Conservation (phyloP, 1,140 invertebrate genomes). For the Aricia agestis region DNA sequence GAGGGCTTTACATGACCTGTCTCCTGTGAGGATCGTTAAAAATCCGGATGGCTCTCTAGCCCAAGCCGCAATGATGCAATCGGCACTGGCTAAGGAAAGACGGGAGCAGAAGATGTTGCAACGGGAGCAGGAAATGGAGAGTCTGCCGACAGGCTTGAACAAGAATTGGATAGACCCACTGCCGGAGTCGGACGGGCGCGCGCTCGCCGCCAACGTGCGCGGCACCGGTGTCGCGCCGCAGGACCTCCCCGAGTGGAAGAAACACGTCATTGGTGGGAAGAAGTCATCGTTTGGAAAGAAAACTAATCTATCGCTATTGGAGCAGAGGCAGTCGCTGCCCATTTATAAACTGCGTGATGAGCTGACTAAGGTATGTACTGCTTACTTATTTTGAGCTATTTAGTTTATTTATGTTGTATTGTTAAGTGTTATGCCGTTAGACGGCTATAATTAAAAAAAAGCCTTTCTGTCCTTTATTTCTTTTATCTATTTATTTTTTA, state of each 20-base stretch:
- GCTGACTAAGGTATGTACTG: constrained; percentile 85
- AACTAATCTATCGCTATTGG: constrained; percentile 95
- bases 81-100: constrained; percentile 96
- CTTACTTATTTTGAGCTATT: too few relatives aligned
- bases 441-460: too few relatives aligned
- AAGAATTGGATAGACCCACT: constrained; percentile 98
- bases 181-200: constrained; percentile 85
- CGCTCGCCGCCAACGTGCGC: constrained; percentile 86
- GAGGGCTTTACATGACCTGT: constrained; percentile 92
- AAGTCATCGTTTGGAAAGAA: constrained; percentile 99
- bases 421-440: too few relatives aligned
- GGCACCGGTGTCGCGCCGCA: constrained; percentile 88
- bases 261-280: constrained; percentile 97
- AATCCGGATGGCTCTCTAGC: constrained; percentile 97
- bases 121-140: constrained; percentile 93
- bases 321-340: constrained; percentile 96
- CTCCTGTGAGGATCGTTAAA: constrained; percentile 98
- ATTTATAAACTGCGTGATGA: constrained; percentile 98
- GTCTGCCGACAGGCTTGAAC: constrained; percentile 87
- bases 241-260: constrained; percentile 99
- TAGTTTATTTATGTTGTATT: too few relatives aligned
- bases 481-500: too few relatives aligned
- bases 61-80: constrained; percentile 99
- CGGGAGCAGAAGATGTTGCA: constrained; percentile 95
- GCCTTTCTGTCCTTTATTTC: too few relatives aligned